These are phyloP conservation scores for Synanthedon tipuliformis DNA, from an alignment of 2,888 invertebrate genomes.

Conservation along the genomic window DNA sequence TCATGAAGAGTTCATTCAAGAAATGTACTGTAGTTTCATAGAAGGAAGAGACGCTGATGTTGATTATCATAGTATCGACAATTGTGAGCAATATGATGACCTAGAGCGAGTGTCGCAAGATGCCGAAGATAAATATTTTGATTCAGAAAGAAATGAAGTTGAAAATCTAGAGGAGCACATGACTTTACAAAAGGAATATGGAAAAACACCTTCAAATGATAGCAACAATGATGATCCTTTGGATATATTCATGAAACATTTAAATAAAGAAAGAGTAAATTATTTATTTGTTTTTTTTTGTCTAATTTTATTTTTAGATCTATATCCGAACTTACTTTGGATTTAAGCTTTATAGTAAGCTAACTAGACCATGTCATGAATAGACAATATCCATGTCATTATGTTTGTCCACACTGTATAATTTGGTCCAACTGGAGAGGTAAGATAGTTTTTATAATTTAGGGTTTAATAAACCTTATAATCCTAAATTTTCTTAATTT, in stretches of 20 bases:
- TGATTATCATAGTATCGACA: conserved; percentile 85
- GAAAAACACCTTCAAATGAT: conserved; percentile 23
- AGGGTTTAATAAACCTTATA: too few species aligned
- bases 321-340: too few species aligned
- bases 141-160: conserved; percentile 79
- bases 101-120: conserved; percentile 76
- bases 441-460: too few species aligned
- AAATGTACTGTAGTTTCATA: conserved; percentile 88
- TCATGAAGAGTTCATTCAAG: conserved; percentile 83
- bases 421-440: too few species aligned
- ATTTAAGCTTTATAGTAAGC: too few species aligned
- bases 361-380: too few species aligned
- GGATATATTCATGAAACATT: conserved; percentile 78
- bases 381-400: too few species aligned
- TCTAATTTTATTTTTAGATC: too few species aligned
- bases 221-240: conserved; percentile 72
- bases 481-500: too few species aligned
- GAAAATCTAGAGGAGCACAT: conserved; percentile 50
- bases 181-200: conserved; percentile 46
- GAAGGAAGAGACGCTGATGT: conserved; percentile 85
- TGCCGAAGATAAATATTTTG: conserved; percentile 92
- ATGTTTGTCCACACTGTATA: too few species aligned
- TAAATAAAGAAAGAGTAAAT: conserved; percentile 25
- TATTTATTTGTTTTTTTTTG: neutral
- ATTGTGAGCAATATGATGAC: conserved; percentile 84